phyloP scores from a whole-genome alignment of 1,140 invertebrate species.

The Plodia interpunctella region DNA sequence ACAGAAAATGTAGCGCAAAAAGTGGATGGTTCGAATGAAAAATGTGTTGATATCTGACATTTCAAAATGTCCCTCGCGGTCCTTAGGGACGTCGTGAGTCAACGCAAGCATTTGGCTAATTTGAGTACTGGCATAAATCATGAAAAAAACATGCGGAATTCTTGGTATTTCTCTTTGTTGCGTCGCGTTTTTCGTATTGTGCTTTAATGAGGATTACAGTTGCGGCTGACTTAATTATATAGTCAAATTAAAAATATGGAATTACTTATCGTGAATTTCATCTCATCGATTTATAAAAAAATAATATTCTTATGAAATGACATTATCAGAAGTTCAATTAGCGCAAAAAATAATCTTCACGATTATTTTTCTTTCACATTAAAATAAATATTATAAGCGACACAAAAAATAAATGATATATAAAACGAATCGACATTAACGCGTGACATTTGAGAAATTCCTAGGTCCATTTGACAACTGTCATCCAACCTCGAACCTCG shows the following conservation, averaged over 20 bases:
- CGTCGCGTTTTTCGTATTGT: no score
- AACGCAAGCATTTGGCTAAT: constrained; percentile 5
- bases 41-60: constrained; percentile 7
- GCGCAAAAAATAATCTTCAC: no score
- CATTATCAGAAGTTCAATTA: no score
- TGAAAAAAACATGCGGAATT: neutral
- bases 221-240: no score
- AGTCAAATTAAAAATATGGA: no score
- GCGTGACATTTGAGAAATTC: constrained; percentile 1
- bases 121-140: constrained; percentile 1
- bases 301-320: no score
- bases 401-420: no score
- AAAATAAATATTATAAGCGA: neutral
- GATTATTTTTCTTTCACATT: no score
- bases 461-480: neutral
- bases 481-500: constrained; percentile 3
- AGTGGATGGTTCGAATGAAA: neutral
- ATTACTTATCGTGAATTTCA: no score
- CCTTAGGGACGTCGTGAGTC: constrained; percentile 3
- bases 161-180: no score
- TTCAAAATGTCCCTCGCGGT: neutral
- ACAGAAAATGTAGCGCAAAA: neutral
- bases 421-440: neutral
- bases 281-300: no score
- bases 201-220: no score